Base-by-base conservation (phyloP, 2,797 vertebrate species). In the Parauchenoglanis ngamensis region DNA sequence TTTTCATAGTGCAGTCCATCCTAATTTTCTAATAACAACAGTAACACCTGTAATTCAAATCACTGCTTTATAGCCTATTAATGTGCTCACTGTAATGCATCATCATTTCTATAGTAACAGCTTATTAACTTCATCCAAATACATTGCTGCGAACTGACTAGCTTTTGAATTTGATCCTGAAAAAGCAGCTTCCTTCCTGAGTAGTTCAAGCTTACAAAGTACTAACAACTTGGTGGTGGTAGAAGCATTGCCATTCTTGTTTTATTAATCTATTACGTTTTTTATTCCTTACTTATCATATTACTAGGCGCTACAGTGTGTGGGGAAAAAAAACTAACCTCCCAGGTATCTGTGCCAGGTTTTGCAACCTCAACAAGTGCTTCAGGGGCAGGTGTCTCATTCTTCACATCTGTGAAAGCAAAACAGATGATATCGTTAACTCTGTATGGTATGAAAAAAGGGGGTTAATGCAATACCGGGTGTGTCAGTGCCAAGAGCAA, bases 321-420 rank as follows among this genome's bases (percentile, higher is more conserved):
- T 63, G 28, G 46, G 8, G 2, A 86, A 78, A 21, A 21, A 3
- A 44, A 77, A 52, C 90, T 28, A 25, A 91, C 90, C 89, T 91
- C 88, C 87, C 90, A 91, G 70, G 28, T 49, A 70, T 91, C 82
- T 67, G 44, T 61, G 57, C 28, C 85, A 79, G 78, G 44, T 67
- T 19, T 83, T 13, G 25, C 72, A 61, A 73, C 72, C 49, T 89
- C 56, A 67, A 67, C 80, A n/a, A 75, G 78, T 21, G 70, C 76
- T 63, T 87, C 83, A 25, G 88, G 25, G 56, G 46, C 11, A 0
- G 84, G 65, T 5, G 56, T 63, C 15, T 72, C 57, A 11, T 68
- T 75, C 57, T 85, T 49, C n/a, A 65, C 65, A 77, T 61, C 90
- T 90, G 84, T 59, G 65, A 72, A 84, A 70, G 52, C 56, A 72